Evolutionary conservation across 2,113 vertebrate species (phyloP).

Genomic region (Menidia beryllina): DNA sequence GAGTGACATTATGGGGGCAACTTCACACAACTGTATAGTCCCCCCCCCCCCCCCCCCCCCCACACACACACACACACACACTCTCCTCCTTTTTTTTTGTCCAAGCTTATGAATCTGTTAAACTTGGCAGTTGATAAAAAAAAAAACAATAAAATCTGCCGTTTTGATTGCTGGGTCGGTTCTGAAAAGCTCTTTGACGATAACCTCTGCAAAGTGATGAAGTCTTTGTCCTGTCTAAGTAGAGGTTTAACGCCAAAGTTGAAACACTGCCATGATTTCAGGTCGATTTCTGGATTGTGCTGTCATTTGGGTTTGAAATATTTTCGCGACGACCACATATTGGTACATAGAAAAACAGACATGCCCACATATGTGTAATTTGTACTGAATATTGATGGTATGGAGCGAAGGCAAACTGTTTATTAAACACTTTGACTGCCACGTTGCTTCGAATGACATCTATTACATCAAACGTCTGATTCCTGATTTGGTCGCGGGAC

Average conservation of each 20-base stretch:
- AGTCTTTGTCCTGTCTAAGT: no score
- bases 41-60: background rate
- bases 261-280: background rate
- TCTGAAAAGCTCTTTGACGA: background rate
- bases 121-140: constrained; percentile 1
- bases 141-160: constrained; percentile 11
- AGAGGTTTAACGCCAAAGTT: background rate
- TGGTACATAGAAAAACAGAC: background rate
- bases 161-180: background rate
- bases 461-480: constrained; percentile 24
- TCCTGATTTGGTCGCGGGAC: constrained; percentile 40
- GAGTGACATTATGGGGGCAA: constrained; percentile 25
- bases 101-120: constrained; percentile 15
- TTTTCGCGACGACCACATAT: background rate
- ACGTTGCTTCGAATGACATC: background rate
- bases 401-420: background rate
- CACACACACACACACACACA: no score
- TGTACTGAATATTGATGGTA: no score
- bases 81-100: constrained; percentile 5
- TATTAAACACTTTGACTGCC: background rate
- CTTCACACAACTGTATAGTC: constrained; percentile 26
- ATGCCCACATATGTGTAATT: no score
- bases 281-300: background rate
- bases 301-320: background rate
- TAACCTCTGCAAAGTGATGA: background rate